Evolutionary conservation across 2,888 invertebrate genomes (phyloP).

Genomic region (Drosophila barbarae): DNA sequence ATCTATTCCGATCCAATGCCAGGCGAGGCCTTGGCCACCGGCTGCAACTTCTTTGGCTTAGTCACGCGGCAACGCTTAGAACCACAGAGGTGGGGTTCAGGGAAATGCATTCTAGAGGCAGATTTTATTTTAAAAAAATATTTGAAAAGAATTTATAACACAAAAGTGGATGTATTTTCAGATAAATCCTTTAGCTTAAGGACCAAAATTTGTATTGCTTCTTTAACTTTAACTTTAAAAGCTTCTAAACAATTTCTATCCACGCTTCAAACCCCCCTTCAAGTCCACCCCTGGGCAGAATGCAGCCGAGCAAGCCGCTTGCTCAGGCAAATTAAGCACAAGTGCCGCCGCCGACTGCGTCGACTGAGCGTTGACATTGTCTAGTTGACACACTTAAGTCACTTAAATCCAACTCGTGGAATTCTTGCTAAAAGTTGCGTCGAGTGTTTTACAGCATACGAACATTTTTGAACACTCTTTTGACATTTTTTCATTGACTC

Average conservation of each 20-base stretch:
- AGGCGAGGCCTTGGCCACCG: slow-evolving; percentile 58
- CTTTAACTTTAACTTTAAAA: too few species aligned
- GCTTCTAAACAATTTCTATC: not conserved
- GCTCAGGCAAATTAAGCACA: slow-evolving; percentile 71
- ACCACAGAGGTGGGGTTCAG: not conserved
- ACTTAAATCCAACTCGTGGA: slow-evolving; percentile 59
- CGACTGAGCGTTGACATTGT: slow-evolving; percentile 63
- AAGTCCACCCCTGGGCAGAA: slow-evolving; percentile 34
- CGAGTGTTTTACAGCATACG: slow-evolving; percentile 56
- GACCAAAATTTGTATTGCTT: too few species aligned
- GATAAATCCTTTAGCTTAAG: too few species aligned
- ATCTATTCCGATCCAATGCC: slow-evolving; percentile 2
- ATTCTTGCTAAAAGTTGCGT: slow-evolving; percentile 57
- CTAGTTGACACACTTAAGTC: slow-evolving; percentile 75
- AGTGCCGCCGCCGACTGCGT: slow-evolving; percentile 36
- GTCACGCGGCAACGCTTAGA: slow-evolving; percentile 60
- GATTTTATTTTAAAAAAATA: too few species aligned
- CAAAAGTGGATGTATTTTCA: not conserved
- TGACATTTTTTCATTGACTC: slow-evolving; percentile 33
- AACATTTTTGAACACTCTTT: slow-evolving; percentile 32
- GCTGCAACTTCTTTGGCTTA: slow-evolving; percentile 71
- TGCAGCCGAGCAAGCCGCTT: slow-evolving; percentile 70
- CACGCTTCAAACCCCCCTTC: not conserved
- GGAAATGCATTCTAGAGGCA: not conserved
- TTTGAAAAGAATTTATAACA: not conserved